These are phyloP conservation scores for Adelognathus sp. DNA, from an alignment of 2,888 invertebrate species.

Conservation along the genomic window DNA sequence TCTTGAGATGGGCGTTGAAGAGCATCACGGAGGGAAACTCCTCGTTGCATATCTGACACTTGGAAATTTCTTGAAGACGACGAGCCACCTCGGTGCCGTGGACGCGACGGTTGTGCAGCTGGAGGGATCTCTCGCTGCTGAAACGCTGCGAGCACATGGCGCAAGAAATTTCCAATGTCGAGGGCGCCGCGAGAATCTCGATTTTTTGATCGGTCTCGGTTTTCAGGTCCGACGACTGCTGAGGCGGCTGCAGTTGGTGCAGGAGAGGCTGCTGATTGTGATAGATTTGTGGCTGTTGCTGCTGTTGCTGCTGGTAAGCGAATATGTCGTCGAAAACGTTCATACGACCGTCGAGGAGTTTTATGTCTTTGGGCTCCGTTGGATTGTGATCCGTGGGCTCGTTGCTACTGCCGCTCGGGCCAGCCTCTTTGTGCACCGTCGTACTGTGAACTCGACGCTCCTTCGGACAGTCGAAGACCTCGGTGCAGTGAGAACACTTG, in stretches of 20 bases:
- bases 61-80: constrained; percentile 78
- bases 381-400: constrained; percentile 69
- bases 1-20: constrained; percentile 88
- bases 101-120: constrained; percentile 77
- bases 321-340: constrained; percentile 79
- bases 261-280: constrained; percentile 73
- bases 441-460: constrained; percentile 86
- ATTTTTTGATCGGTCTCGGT: constrained; percentile 71
- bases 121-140: constrained; percentile 75
- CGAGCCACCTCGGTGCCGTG: constrained; percentile 75
- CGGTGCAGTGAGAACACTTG: constrained; percentile 84
- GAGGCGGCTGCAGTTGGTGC: constrained; percentile 76
- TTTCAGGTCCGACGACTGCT: constrained; percentile 70
- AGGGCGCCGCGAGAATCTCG: constrained; percentile 69
- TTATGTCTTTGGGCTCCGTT: constrained; percentile 77
- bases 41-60: constrained; percentile 86
- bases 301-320: constrained; percentile 68
- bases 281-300: constrained; percentile 71
- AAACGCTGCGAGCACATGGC: constrained; percentile 77
- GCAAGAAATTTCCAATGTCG: constrained; percentile 74
- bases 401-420: constrained; percentile 75
- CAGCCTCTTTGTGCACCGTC: constrained; percentile 82
- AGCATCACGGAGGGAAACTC: constrained; percentile 87
- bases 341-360: constrained; percentile 76
- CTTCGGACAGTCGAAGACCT: constrained; percentile 84